Base-by-base conservation (phyloP, 30 jellyfish, hydroid and myxozoan species). In the Phacellophora camtschatica region DNA sequence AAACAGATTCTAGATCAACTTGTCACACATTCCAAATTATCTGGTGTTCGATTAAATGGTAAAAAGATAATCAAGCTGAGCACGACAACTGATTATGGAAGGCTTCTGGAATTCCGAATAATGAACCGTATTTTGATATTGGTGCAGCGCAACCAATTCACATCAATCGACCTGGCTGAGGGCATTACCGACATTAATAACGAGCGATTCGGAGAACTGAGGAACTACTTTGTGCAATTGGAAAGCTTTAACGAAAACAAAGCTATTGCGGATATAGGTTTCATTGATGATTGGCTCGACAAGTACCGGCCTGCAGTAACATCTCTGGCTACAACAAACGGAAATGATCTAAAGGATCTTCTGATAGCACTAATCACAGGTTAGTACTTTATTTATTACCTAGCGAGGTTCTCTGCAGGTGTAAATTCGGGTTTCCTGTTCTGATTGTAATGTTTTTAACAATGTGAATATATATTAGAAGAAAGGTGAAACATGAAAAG, bases 171-270 rank as follows among this genome's bases (percentile, higher is more conserved):
- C 9, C 30, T 66, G 22, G 65, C 81, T 33, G 63, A 66, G 30
- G 81, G 39, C 20, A 66, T 66, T 11, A 66, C 65, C n/a, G 49
- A n/a, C 66, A 66, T 61, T 32, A 66, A 66, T 35, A 66, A 66
- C 65, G 63, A 36, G 39, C 37, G 84, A 24, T 80, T 80, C 37
- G 45, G n/a, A n/a, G 68, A 80, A 42, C 51, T 80, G 24, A 67
- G 63, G 29, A 66, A 80, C 33, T 80, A 80, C 63, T 80, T 80
- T 42, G 67, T 43, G 28, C 58, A 64, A 66, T 65, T 80, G 24
- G 72, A 66, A 27, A 48, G 49, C 15, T 80, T 64, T 37, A 67
- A 50, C 64, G 33, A 66, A 18, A 46, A 80, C 48, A 63, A 63
- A 64, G 66, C 77, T 2, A 66, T 46, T 46, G 84, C 84, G 18